phyloP scores from a whole-genome alignment of 2,888 invertebrate species.

The Drosophila lutescens region DNA sequence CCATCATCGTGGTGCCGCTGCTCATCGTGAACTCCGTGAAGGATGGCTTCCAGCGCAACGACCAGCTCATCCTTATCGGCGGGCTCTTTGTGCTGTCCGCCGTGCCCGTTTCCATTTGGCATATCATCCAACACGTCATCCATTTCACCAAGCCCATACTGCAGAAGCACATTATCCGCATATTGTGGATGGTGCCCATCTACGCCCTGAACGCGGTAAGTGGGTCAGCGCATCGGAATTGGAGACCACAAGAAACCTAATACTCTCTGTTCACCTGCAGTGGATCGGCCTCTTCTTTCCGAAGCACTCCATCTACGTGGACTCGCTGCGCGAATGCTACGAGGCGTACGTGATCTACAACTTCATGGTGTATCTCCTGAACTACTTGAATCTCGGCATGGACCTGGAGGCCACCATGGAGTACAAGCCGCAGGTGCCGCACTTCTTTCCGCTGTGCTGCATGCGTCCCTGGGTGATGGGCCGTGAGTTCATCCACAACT shows the following conservation, averaged over 20 bases:
- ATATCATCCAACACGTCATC: slow-evolving; percentile 96
- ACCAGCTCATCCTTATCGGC: slow-evolving; percentile 92
- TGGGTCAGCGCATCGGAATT: slow-evolving; percentile 65
- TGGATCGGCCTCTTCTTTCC: slow-evolving; percentile 92
- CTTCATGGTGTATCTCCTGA: slow-evolving; percentile 97
- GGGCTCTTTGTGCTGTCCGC: slow-evolving; percentile 96
- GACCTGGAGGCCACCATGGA: slow-evolving; percentile 93
- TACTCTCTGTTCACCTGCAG: slow-evolving; percentile 53
- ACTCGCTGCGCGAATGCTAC: slow-evolving; percentile 96
- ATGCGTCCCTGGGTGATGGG: slow-evolving; percentile 97
- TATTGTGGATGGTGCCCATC: slow-evolving; percentile 99
- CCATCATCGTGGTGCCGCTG: slow-evolving; percentile 93
- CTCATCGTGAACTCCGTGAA: slow-evolving; percentile 92
- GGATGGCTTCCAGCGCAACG: slow-evolving; percentile 91
- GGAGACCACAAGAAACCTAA: slow-evolving; percentile 31
- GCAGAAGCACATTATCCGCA: slow-evolving; percentile 97
- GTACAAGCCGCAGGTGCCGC: slow-evolving; percentile 92
- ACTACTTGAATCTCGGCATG: slow-evolving; percentile 94
- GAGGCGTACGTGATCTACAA: slow-evolving; percentile 99
- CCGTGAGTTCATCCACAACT: slow-evolving; percentile 95
- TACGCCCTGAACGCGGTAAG: slow-evolving; percentile 97
- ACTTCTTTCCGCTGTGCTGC: slow-evolving; percentile 96
- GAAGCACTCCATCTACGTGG: slow-evolving; percentile 94
- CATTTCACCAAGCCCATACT: slow-evolving; percentile 96
- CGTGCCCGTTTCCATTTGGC: slow-evolving; percentile 96